These are phyloP conservation scores for Xanthia icteritia DNA, from an alignment of 2,888 invertebrate genomes.

Conservation along the genomic window DNA sequence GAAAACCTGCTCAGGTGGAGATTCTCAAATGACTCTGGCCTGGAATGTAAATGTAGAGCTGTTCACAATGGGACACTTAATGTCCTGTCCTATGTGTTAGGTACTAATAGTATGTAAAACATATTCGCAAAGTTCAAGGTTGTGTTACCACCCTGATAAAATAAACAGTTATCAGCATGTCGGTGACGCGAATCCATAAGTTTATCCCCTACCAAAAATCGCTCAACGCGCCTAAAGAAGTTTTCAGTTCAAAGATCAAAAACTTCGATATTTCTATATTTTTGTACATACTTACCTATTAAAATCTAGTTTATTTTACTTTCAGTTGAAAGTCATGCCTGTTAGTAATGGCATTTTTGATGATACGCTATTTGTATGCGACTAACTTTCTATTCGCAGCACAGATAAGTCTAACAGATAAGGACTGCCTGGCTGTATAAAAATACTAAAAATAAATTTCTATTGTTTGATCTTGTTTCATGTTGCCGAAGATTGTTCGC, in stretches of 20 bases:
- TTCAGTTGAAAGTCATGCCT: slow-evolving; percentile 24
- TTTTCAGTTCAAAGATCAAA: no score
- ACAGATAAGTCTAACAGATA: slow-evolving; percentile 58
- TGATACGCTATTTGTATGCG: slow-evolving; percentile 55
- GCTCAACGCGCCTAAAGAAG: no score
- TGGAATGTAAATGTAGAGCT: no score
- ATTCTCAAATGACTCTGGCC: no score
- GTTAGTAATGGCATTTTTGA: slow-evolving; percentile 47
- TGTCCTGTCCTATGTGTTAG: no score
- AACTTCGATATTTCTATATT: slow-evolving; percentile 13
- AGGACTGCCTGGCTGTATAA: slow-evolving; percentile 25
- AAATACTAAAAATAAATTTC: slow-evolving; percentile 35
- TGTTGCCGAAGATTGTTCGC: slow-evolving; percentile 21
- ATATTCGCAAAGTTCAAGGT: slow-evolving; percentile 25
- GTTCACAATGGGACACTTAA: no score
- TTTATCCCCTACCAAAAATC: no score
- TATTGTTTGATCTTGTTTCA: slow-evolving; percentile 40
- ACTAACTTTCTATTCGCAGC: slow-evolving; percentile 67
- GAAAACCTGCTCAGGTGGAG: no score
- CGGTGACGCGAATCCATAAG: no score
- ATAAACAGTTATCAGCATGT: neutral
- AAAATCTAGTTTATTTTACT: slow-evolving; percentile 40
- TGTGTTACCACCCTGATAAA: slow-evolving; percentile 20
- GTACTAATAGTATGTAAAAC: no score
- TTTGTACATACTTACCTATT: neutral